Evolutionary conservation across 2,888 invertebrate genomes (phyloP).

Genomic region (Agelastica alni): DNA sequence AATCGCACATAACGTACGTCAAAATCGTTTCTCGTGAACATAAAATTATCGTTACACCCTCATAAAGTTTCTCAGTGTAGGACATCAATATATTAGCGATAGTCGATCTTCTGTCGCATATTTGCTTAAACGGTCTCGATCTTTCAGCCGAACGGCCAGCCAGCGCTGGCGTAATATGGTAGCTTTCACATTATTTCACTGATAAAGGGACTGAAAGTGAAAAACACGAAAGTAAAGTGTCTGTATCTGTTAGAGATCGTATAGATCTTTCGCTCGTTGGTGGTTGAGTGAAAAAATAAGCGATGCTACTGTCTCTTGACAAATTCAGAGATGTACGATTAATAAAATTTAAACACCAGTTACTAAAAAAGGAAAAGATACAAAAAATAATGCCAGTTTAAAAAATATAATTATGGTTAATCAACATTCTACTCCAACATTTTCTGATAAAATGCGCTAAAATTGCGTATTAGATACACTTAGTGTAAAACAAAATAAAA

Average conservation of each 20-base stretch:
- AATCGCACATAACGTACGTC: too few relatives aligned
- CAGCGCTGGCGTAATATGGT: slow-evolving; percentile 55
- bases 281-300: slow-evolving; percentile 7
- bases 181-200: slow-evolving; percentile 52
- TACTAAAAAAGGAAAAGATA: neutral
- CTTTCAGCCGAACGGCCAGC: slow-evolving; percentile 34
- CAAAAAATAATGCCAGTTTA: neutral
- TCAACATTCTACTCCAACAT: neutral
- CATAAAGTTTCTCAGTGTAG: slow-evolving; percentile 46
- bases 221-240: slow-evolving; percentile 39
- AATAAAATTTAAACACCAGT: neutral
- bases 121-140: slow-evolving; percentile 51
- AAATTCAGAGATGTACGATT: slow-evolving; percentile 17
- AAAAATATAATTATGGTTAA: neutral
- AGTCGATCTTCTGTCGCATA: slow-evolving; percentile 55
- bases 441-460: neutral
- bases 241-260: slow-evolving; percentile 27
- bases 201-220: slow-evolving; percentile 39
- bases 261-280: slow-evolving; percentile 18
- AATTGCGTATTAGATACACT: too few relatives aligned
- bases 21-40: too few relatives aligned
- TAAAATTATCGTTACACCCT: neutral
- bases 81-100: slow-evolving; percentile 55
- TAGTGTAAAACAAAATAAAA: too few relatives aligned
- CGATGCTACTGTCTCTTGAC: slow-evolving; percentile 4